A percentile compares a stretch with the other conserved stretches of the same genome.
These are phyloP conservation scores for Forpus xanthops DNA, from an alignment of 2,797 vertebrate species.

Conservation along the genomic window DNA sequence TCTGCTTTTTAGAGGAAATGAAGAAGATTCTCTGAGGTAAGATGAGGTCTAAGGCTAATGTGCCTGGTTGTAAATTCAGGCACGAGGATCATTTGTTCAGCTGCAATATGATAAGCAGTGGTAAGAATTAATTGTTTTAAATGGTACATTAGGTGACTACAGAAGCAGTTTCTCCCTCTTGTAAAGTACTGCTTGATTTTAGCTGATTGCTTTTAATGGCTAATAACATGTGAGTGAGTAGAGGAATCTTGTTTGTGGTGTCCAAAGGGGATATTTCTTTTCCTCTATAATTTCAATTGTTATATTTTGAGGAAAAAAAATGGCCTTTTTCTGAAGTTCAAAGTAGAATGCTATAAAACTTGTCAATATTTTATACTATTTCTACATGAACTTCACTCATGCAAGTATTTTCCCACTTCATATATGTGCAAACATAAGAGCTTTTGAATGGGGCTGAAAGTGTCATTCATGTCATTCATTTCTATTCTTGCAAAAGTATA, in stretches of 20 bases:
- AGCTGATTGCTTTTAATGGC: neutral
- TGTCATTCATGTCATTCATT: neutral
- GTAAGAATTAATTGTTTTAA: neutral
- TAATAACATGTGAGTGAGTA: neutral
- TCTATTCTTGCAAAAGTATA: neutral
- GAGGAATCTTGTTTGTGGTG: neutral
- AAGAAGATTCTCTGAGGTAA: neutral
- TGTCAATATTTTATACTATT: neutral
- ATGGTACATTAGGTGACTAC: neutral
- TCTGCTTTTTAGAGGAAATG: neutral
- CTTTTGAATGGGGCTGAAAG: neutral
- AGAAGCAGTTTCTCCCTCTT: neutral
- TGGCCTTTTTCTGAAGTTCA: neutral
- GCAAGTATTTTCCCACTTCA: neutral
- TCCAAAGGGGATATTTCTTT: neutral
- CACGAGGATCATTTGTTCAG: neutral
- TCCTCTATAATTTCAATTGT: neutral
- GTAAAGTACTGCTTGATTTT: neutral
- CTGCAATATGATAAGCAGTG: neutral
- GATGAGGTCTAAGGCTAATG: slow-evolving; percentile 29
- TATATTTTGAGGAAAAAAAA: neutral
- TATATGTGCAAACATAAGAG: neutral
- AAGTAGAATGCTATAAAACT: neutral
- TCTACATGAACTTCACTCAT: neutral
- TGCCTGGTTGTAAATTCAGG: neutral